Conservation (phyloP, 2,113 vertebrate species). For the Piaya cayana region DNA sequence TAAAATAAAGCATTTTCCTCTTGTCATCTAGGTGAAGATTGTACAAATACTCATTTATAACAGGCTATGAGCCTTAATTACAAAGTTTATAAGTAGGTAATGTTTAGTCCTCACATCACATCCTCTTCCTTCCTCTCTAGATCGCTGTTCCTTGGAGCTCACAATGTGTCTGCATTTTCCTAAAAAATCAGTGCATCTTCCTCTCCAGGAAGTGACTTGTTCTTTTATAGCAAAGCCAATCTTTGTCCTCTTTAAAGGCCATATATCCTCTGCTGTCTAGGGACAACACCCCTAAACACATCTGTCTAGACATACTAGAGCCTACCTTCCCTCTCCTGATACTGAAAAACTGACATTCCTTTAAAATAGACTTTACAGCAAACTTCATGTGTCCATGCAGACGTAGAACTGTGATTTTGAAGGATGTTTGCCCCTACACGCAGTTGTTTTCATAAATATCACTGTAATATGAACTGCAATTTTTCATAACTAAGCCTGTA, state of each 20-base stretch:
- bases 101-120: not conserved
- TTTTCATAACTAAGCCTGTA: slow-evolving; percentile 1
- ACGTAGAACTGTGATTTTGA: not conserved
- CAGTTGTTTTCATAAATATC: not conserved
- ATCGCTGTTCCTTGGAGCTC: slow-evolving; percentile 20
- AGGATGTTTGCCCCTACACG: not conserved
- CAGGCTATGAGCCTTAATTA: slow-evolving; percentile 9
- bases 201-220: slow-evolving; percentile 57
- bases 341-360: not conserved
- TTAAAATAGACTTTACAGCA: not conserved
- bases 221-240: slow-evolving; percentile 68
- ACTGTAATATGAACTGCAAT: not conserved
- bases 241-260: slow-evolving; percentile 40
- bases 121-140: slow-evolving; percentile 59
- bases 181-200: slow-evolving; percentile 61
- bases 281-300: slow-evolving; percentile 30
- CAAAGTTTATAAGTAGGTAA: slow-evolving; percentile 19
- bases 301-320: slow-evolving; percentile 37
- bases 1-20: slow-evolving; percentile 13
- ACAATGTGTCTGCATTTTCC: slow-evolving; percentile 54
- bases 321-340: not conserved
- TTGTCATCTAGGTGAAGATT: slow-evolving; percentile 23
- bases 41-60: slow-evolving; percentile 7
- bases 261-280: slow-evolving; percentile 57
- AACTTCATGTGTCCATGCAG: not conserved